Conservation (phyloP, 1,140 invertebrate genomes). For the Apocrypta bakeri region DNA sequence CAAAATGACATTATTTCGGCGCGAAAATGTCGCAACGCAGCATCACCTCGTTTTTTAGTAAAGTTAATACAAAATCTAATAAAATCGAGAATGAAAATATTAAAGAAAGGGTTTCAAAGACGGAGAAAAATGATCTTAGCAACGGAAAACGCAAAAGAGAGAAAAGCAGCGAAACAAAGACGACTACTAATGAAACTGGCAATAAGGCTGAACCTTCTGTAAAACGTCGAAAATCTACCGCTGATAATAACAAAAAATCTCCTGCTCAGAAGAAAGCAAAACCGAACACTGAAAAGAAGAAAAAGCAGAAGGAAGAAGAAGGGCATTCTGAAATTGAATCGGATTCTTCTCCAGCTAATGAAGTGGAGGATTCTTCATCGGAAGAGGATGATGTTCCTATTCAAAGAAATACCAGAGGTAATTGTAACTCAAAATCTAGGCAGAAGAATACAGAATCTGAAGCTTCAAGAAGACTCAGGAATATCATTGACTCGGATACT, state of each 20-base stretch:
- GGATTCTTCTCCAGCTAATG: not conserved
- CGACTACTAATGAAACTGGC: not conserved
- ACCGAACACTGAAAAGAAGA: not conserved
- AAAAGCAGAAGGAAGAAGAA: slow-evolving; percentile 1
- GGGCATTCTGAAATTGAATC: not conserved
- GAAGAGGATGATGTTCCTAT: not conserved
- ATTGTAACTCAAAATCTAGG: too few species aligned
- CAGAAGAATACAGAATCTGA: slow-evolving; percentile 11
- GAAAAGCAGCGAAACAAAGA: slow-evolving; percentile 29
- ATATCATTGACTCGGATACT: slow-evolving; percentile 46
- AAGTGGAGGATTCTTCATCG: not conserved
- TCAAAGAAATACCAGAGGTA: slow-evolving; percentile 21
- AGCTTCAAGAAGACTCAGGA: slow-evolving; percentile 12
- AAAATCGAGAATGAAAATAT: not conserved
- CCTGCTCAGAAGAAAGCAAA: slow-evolving; percentile 17
- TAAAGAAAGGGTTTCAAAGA: not conserved
- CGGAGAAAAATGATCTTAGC: not conserved
- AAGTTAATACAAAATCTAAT: slow-evolving; percentile 47
- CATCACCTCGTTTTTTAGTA: slow-evolving; percentile 62
- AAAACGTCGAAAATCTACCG: slow-evolving; percentile 23
- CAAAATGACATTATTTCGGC: slow-evolving; percentile 15
- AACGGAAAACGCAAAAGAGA: slow-evolving; percentile 19
- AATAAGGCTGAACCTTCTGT: not conserved
- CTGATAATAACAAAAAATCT: slow-evolving; percentile 24
- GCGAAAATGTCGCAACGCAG: slow-evolving; percentile 63